Conservation (phyloP, 35 echinoderm and acorn worm species). For the Anneissia japonica region DNA sequence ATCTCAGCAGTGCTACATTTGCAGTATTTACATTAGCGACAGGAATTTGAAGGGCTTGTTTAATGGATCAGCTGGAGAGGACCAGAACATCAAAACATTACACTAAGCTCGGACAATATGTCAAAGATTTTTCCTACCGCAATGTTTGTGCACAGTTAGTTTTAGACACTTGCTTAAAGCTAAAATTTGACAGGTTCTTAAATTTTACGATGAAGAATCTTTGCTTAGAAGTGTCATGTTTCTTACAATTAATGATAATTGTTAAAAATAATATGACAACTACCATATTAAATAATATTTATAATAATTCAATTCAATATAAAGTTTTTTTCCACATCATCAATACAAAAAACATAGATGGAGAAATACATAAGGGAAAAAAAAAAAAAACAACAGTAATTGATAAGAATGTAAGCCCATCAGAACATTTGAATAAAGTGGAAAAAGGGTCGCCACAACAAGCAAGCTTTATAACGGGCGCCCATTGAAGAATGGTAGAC, state of each 20-base stretch:
- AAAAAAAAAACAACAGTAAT: too few relatives aligned
- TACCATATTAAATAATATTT: too few relatives aligned
- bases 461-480: too few relatives aligned
- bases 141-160: not conserved
- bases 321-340: too few relatives aligned
- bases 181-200: not conserved
- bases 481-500: too few relatives aligned
- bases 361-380: too few relatives aligned
- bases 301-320: too few relatives aligned
- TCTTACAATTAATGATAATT: not conserved
- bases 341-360: too few relatives aligned
- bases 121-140: not conserved
- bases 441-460: too few relatives aligned
- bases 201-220: not conserved
- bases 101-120: not conserved
- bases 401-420: too few relatives aligned
- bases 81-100: not conserved
- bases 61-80: not conserved
- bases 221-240: not conserved
- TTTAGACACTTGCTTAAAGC: not conserved
- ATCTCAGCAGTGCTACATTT: not conserved
- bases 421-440: too few relatives aligned
- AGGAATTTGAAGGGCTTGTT: not conserved
- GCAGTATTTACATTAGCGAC: not conserved
- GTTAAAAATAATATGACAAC: too few relatives aligned